Evolutionary conservation across 2,113 vertebrate genomes (phyloP).

Genomic region (Ailurus styani): DNA sequence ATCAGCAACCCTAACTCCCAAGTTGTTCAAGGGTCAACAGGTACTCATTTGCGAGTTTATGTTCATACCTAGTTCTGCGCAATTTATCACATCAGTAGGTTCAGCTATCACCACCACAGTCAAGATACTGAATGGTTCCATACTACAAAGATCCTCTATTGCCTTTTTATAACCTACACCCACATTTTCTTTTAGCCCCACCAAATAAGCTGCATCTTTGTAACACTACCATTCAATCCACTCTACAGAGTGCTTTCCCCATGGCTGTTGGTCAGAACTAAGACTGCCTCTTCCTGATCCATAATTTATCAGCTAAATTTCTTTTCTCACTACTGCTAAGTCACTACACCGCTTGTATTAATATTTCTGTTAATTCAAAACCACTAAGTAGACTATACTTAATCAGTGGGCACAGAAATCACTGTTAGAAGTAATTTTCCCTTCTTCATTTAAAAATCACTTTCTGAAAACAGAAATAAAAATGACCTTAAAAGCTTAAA

Average conservation of each 20-base stretch:
- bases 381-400: not conserved
- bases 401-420: not conserved
- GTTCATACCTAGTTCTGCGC: not conserved
- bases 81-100: not conserved
- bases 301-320: not conserved
- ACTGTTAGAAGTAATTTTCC: not conserved
- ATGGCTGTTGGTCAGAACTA: not conserved
- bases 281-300: not conserved
- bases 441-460: constrained; percentile 33
- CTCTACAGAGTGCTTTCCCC: not conserved
- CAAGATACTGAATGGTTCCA: not conserved
- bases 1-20: not conserved
- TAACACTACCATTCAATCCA: not conserved
- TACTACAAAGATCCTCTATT: not conserved
- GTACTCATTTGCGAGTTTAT: not conserved
- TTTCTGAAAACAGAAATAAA: not conserved
- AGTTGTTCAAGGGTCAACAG: not conserved
- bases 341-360: not conserved
- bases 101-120: not conserved
- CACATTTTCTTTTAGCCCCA: not conserved
- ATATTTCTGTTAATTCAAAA: constrained; percentile 33
- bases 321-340: not conserved
- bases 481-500: constrained; percentile 15
- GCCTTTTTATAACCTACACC: not conserved
- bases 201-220: not conserved